Base-by-base conservation (phyloP, 2,797 vertebrate species). In the Streptopelia turtur region DNA sequence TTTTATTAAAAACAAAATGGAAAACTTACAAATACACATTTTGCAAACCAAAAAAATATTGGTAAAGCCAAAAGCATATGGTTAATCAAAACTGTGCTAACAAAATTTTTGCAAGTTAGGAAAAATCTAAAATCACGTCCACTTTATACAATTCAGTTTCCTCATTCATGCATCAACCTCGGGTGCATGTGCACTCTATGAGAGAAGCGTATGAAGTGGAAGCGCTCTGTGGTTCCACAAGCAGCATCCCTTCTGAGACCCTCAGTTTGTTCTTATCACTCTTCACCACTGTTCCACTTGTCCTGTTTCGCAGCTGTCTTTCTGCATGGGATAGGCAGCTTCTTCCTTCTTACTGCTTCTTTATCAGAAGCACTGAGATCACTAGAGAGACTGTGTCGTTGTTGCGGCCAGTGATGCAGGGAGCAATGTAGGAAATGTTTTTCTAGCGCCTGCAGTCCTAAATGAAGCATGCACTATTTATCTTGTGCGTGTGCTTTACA, bases 261-360 rank as follows among this genome's bases (percentile, higher is more conserved):
- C 57, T 88, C 47, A 47, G 23, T 57, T 57, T 76, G 28, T 68
- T 83, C 77, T 69, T 60, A 30, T 1, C 18, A 7, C 55, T 81
- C 14, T 64, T n/a, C 20, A 55, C 5, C 10, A 12, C 41, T 1
- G 0, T 3, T 75, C 3, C 5, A 6, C 5, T 78, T 52, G 41
- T 13, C 11, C 3, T 69, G 18, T 81, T 56, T 14, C 59, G 72
- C 33, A 83, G 0, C 57, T 88, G 39, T 50, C 28, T 69, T 61
- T 69, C 35, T 66, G 49, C 71, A 49, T 41, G 71, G 55, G 27
- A 22, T 52, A 27, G 55, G 59, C 21, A 84, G 61, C 28, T 87
- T 47, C 78, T 89, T 89, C 20, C 35, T 87, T 49, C 30, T 45
- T 56, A 28, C 4, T 71, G 17, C 16, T 33, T 30, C 52, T 79